These are phyloP conservation scores for Noctilio leporinus DNA, from an alignment of 2,113 vertebrate species.

Conservation along the genomic window DNA sequence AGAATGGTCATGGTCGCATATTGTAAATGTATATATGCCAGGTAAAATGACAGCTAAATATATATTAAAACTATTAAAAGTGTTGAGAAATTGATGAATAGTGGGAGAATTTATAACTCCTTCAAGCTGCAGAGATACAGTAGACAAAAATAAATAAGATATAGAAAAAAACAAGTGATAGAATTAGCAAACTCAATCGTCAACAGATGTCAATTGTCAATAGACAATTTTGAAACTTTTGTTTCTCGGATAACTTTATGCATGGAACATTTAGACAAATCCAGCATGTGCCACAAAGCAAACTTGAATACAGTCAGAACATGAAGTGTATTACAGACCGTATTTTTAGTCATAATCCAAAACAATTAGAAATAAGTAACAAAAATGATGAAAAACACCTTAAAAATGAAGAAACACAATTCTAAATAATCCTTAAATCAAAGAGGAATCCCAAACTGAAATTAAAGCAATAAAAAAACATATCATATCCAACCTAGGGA, in stretches of 20 bases:
- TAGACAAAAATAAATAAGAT: neutral
- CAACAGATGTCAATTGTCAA: too few relatives aligned
- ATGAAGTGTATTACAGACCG: neutral
- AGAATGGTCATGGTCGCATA: neutral
- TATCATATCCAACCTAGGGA: neutral
- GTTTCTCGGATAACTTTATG: neutral
- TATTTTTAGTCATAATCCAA: neutral
- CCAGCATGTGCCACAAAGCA: neutral
- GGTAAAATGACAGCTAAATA: neutral
- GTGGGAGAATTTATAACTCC: neutral
- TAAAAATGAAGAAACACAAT: conserved; percentile 1
- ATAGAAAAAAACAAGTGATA: neutral
- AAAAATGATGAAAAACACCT: neutral
- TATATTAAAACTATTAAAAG: neutral
- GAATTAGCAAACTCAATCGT: neutral
- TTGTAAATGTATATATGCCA: neutral
- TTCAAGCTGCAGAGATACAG: neutral
- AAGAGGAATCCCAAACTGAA: neutral
- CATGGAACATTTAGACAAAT: neutral
- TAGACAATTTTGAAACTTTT: neutral
- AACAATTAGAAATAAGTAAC: neutral
- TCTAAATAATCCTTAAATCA: neutral
- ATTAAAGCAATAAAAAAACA: neutral
- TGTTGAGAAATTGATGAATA: neutral
- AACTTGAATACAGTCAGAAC: neutral